These are phyloP conservation scores for Dione vanillae DNA, from an alignment of 2,888 invertebrate species.

Conservation along the genomic window DNA sequence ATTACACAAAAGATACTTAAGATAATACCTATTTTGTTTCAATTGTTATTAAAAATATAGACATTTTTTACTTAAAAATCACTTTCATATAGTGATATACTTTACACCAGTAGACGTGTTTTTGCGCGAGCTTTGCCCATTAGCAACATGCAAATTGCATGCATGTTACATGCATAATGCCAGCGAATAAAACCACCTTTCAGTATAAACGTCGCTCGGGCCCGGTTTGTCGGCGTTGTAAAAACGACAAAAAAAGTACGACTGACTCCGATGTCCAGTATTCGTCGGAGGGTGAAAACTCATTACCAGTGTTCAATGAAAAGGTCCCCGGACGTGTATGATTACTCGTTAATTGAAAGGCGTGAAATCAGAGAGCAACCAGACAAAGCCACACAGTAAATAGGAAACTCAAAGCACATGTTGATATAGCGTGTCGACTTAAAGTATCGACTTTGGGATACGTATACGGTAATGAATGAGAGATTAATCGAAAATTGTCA, in stretches of 20 bases:
- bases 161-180: constrained; percentile 47
- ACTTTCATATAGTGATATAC: constrained; percentile 23
- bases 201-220: constrained; percentile 53
- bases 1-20: not conserved
- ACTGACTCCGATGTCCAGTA: constrained; percentile 78
- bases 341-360: constrained; percentile 83
- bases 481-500: not conserved
- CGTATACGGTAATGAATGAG: not conserved
- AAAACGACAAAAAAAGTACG: constrained; percentile 69
- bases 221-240: constrained; percentile 64
- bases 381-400: constrained; percentile 71
- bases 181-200: constrained; percentile 45
- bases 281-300: constrained; percentile 80
- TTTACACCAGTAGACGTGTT: constrained; percentile 36
- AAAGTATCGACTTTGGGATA: constrained; percentile 5
- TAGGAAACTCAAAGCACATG: constrained; percentile 56
- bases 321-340: constrained; percentile 80
- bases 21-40: not conserved
- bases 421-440: constrained; percentile 27
- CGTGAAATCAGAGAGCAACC: constrained; percentile 73
- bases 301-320: constrained; percentile 81
- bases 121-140: constrained; percentile 41
- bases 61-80: not conserved
- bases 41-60: not conserved
- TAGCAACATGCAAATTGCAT: constrained; percentile 46